Evolutionary conservation across 2,113 vertebrate species (phyloP).

Genomic region (Sylvietta virens): DNA sequence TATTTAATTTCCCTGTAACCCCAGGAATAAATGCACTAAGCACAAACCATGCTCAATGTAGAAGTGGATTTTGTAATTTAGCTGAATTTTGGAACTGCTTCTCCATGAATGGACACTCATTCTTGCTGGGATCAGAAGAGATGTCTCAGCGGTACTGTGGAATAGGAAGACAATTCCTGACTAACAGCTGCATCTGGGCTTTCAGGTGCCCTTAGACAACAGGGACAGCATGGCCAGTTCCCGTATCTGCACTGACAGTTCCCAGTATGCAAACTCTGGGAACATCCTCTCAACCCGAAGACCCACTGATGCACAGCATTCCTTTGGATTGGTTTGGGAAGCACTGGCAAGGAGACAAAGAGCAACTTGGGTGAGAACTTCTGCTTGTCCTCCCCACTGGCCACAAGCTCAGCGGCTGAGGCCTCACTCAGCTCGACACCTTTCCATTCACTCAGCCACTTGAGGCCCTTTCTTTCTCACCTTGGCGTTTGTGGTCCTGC

Average conservation of each 20-base stretch:
- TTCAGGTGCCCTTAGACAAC: conserved; percentile 60
- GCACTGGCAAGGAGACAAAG: conserved; percentile 42
- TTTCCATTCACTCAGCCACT: neutral
- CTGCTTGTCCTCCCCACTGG: neutral
- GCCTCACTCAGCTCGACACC: neutral
- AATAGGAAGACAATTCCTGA: neutral
- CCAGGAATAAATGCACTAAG: neutral
- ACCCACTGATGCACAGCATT: neutral
- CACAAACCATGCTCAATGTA: neutral
- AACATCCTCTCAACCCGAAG: neutral
- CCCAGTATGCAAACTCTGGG: neutral
- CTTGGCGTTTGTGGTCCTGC: neutral
- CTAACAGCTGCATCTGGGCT: conserved; percentile 13
- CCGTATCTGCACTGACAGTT: neutral
- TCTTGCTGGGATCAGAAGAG: neutral
- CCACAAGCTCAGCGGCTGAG: neutral
- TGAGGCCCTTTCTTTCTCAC: neutral
- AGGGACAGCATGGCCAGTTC: neutral
- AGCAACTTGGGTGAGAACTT: conserved; percentile 43
- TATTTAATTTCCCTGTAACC: neutral
- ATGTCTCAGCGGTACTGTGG: neutral
- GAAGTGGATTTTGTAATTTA: neutral
- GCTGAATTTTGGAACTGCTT: neutral
- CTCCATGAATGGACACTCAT: neutral
- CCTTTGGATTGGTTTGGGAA: conserved; percentile 39